These are phyloP conservation scores for Crotalus helleri DNA, from an alignment of 2,113 vertebrate species.

Conservation along the genomic window DNA sequence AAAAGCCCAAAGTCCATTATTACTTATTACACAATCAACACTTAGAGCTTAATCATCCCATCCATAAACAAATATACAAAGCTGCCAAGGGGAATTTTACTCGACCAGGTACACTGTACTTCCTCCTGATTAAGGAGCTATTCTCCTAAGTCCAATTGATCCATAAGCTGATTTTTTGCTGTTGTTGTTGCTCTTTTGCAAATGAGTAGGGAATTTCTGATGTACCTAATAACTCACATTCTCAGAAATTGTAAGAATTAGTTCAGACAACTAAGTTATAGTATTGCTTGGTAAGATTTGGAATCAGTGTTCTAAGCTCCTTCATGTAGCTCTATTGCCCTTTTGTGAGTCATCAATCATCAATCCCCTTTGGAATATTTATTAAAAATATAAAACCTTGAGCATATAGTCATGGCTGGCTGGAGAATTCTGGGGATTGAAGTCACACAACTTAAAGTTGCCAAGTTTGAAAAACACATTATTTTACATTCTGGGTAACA, in stretches of 20 bases:
- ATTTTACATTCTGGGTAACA: not conserved
- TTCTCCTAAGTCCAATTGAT: not conserved
- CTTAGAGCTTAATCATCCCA: not conserved
- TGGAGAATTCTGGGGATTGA: not conserved
- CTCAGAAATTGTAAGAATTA: too few species aligned
- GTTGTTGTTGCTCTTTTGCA: not conserved
- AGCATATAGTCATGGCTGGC: not conserved
- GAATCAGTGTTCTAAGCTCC: not conserved
- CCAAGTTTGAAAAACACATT: not conserved
- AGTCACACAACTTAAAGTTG: not conserved
- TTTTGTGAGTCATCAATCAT: not conserved
- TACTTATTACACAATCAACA: not conserved
- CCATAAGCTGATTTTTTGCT: not conserved
- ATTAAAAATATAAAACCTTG: not conserved
- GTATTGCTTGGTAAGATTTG: not conserved
- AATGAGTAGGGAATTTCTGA: not conserved
- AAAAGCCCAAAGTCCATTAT: not conserved
- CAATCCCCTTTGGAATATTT: not conserved
- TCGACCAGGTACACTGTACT: not conserved
- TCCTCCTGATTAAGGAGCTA: not conserved
- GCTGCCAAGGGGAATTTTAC: not conserved
- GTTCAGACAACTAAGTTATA: not conserved
- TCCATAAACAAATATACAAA: not conserved
- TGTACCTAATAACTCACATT: not conserved
- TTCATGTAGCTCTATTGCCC: not conserved